These are phyloP conservation scores for Papilio polyxenes DNA, from an alignment of 1,140 invertebrate genomes.

Conservation along the genomic window DNA sequence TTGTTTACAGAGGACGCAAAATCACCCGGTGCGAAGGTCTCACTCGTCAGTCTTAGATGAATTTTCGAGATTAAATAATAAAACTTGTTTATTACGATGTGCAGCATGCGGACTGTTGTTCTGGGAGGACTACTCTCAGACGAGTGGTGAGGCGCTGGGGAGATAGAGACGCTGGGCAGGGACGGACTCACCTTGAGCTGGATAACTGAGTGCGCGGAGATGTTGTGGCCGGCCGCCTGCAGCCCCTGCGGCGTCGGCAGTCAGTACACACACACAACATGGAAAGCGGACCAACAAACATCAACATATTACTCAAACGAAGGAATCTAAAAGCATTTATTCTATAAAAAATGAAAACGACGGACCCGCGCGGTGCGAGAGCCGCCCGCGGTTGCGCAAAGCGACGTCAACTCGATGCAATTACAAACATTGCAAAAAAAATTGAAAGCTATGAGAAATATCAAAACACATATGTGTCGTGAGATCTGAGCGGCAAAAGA, in stretches of 20 bases:
- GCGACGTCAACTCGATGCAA: not conserved
- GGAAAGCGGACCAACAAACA: slow-evolving; percentile 34
- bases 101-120: not conserved
- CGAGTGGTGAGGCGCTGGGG: too few relatives aligned
- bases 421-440: slow-evolving; percentile 29
- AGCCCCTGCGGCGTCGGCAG: slow-evolving; percentile 84
- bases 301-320: slow-evolving; percentile 22
- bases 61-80: too few relatives aligned
- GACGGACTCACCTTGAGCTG: slow-evolving; percentile 93
- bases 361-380: slow-evolving; percentile 3
- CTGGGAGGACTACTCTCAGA: not conserved
- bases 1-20: not conserved
- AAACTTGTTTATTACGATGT: not conserved
- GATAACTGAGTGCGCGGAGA: slow-evolving; percentile 92
- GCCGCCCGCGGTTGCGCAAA: not conserved
- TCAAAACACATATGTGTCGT: not conserved
- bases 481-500: slow-evolving; percentile 40
- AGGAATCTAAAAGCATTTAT: slow-evolving; percentile 21
- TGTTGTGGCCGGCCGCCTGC: slow-evolving; percentile 93
- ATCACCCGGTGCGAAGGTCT: too few relatives aligned
- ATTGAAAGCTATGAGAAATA: slow-evolving; percentile 9
- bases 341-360: slow-evolving; percentile 7
- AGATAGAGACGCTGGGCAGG: not conserved
- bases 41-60: too few relatives aligned
- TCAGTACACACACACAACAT: slow-evolving; percentile 39